Base-by-base conservation (phyloP, 1,140 invertebrate species). In the Temnothorax curvispinosus region DNA sequence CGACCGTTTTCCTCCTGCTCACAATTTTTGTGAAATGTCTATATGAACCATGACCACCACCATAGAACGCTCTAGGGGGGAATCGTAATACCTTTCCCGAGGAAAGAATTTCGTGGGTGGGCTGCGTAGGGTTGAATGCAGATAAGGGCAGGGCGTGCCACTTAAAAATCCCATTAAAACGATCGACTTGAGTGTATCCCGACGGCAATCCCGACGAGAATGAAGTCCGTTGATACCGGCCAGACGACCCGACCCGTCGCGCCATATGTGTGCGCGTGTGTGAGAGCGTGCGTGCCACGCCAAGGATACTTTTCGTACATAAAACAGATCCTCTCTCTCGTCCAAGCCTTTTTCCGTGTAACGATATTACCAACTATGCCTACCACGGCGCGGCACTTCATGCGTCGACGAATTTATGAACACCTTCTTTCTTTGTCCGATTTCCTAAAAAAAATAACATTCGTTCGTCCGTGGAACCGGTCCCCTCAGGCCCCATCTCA, bases 111-210 rank as follows among this genome's bases (percentile, higher is more conserved):
- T 90, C 86, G 86, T 90, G 89, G 89, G 89, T 90, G 89, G 89
- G 80, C 89, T 71, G 62, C 41, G 50, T 52, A 41, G 86, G 88
- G 82, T 87, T 86, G 82, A 78, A 89, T 85, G 84, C 54, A 91
- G 90, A 91, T 91, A 91, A 91, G 88, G 84, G 52, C 86, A 41
- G 56, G 56, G 47, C 71, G 71, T 67, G 78, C 85, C 90, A 90
- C 90, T 92, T 90, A 91, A 88, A 89, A 88, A 77, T 88, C 88
- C 90, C 90, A 92, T 91, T 92, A 92, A 88, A 91, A 86, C 86
- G 85, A 92, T 90, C 91, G 80, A 82, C 78, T 88, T 41, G 78
- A 85, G 89, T 85, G 60, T 78, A 74, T 62, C 67, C 69, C 54
- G 62, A 13, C 60, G 62, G n/a, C 60, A 54, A 78, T 52, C 67